Percentiles rank a stretch among this genome's conserved stretches.
Evolutionary conservation across 2,888 invertebrate species (phyloP).

Genomic region (Drosophila pegasa): DNA sequence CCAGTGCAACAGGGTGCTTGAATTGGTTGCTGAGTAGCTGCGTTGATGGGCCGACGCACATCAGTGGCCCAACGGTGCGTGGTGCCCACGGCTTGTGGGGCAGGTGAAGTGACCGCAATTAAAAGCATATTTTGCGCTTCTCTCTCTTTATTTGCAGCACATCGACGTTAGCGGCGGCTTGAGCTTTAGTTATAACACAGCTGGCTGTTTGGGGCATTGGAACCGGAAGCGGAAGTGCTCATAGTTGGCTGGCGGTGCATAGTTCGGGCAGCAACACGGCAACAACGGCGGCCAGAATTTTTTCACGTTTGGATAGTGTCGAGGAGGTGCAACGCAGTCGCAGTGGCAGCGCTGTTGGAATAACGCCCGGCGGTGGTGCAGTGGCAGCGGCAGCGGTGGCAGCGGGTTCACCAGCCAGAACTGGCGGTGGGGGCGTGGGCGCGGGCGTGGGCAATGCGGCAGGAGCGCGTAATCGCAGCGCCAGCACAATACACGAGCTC

Average conservation of each 20-base stretch:
- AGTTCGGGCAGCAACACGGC: constrained; percentile 68
- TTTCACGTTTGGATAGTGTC: constrained; percentile 84
- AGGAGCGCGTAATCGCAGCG: constrained; percentile 65
- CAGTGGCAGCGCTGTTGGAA: constrained; percentile 81
- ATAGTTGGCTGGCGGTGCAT: constrained; percentile 49
- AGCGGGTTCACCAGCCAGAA: constrained; percentile 74
- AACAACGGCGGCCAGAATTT: constrained; percentile 83
- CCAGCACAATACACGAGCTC: constrained; percentile 72
- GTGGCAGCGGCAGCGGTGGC: constrained; percentile 68
- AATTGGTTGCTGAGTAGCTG: constrained; percentile 28
- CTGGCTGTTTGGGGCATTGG: constrained; percentile 15
- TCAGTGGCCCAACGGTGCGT: constrained; percentile 7
- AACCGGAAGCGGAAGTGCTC: constrained; percentile 39
- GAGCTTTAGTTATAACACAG: constrained; percentile 19
- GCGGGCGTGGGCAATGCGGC: constrained; percentile 46
- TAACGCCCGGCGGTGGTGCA: constrained; percentile 67
- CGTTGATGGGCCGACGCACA: background rate
- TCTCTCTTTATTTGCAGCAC: constrained; percentile 33
- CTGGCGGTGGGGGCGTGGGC: constrained; percentile 55
- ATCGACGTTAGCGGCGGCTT: background rate
- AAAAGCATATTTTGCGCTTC: constrained; percentile 35
- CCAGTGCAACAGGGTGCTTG: constrained; percentile 17
- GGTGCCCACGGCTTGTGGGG: constrained; percentile 32
- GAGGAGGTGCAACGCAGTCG: constrained; percentile 83
- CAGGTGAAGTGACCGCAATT: constrained; percentile 71